A percentile compares a stretch with the other conserved stretches of the same genome.
Evolutionary conservation across 2,113 vertebrate genomes (phyloP).

Genomic region (human): DNA sequence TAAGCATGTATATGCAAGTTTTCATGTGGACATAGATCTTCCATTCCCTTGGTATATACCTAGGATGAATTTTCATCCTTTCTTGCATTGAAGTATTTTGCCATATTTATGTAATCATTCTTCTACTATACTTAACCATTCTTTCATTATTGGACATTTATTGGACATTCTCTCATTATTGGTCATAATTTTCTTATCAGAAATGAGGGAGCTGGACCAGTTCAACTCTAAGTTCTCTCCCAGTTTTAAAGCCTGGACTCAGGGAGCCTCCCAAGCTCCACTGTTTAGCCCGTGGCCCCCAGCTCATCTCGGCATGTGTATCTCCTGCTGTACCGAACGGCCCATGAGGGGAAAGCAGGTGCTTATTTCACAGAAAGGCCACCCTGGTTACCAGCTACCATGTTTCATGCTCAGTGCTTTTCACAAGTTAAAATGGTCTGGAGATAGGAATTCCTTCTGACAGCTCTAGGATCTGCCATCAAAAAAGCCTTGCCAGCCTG

Average conservation of each 20-base stretch:
- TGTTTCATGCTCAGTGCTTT: not conserved
- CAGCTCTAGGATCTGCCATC: not conserved
- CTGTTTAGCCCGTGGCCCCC: rapidly evolving
- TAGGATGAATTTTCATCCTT: not conserved
- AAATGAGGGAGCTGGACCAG: not conserved
- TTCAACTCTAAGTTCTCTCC: not conserved
- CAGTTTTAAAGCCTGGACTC: not conserved
- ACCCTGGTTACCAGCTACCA: not conserved
- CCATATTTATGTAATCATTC: not conserved
- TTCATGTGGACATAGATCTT: not conserved
- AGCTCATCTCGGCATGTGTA: not conserved
- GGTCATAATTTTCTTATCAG: not conserved
- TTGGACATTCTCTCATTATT: not conserved
- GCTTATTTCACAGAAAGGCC: not conserved
- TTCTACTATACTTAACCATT: not conserved
- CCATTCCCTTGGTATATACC: not conserved
- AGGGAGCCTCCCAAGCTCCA: too few relatives aligned
- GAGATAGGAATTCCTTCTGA: not conserved
- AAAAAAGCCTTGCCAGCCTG: not conserved
- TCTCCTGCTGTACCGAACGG: not conserved
- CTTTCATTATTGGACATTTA: not conserved
- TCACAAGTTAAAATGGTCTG: not conserved
- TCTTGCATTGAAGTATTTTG: not conserved
- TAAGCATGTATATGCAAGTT: not conserved
- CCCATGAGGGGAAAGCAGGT: not conserved